A percentile compares a stretch with the other conserved stretches of the same genome.
Conservation (phyloP, 2,113 vertebrate species). For the Nannospalax galili region DNA sequence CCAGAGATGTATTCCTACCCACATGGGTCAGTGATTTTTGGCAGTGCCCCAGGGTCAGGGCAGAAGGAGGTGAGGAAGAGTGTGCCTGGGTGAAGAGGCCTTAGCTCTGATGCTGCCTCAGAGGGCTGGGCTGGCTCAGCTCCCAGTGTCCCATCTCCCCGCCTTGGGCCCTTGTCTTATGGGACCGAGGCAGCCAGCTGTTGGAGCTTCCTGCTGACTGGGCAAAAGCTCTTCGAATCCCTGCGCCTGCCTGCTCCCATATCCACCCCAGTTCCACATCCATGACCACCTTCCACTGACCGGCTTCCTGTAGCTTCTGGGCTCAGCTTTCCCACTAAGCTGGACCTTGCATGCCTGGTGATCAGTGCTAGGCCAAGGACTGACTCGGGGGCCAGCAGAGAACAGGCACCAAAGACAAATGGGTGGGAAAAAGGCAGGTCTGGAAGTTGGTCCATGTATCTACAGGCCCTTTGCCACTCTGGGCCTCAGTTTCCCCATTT, state of each 20-base stretch:
- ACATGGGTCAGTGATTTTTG: conserved; percentile 53
- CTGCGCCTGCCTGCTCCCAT: conserved; percentile 18
- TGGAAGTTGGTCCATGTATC: background rate
- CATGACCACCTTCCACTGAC: background rate
- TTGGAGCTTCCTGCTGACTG: conserved; percentile 75
- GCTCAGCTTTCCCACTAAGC: background rate
- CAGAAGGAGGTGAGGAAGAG: conserved; percentile 47
- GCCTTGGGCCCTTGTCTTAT: conserved; percentile 56
- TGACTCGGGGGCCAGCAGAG: background rate
- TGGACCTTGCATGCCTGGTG: background rate
- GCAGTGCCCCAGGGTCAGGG: conserved; percentile 55
- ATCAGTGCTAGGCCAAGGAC: background rate
- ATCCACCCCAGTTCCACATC: conserved; percentile 43
- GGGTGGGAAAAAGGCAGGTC: background rate
- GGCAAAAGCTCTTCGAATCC: conserved; percentile 63
- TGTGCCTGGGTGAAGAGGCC: conserved; percentile 57
- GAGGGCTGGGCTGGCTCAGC: conserved; percentile 58
- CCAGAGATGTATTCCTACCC: background rate
- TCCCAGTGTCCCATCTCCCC: conserved; percentile 49
- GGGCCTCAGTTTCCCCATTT: conserved; percentile 37
- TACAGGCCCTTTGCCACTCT: background rate
- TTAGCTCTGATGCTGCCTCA: conserved; percentile 16
- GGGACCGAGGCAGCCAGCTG: conserved; percentile 68
- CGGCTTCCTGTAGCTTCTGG: conserved; percentile 36
- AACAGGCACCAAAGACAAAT: background rate